Percentiles rank a stretch among this genome's conserved stretches.
Evolutionary conservation across 2,888 invertebrate species (phyloP).

Genomic region (Doris montereyensis): DNA sequence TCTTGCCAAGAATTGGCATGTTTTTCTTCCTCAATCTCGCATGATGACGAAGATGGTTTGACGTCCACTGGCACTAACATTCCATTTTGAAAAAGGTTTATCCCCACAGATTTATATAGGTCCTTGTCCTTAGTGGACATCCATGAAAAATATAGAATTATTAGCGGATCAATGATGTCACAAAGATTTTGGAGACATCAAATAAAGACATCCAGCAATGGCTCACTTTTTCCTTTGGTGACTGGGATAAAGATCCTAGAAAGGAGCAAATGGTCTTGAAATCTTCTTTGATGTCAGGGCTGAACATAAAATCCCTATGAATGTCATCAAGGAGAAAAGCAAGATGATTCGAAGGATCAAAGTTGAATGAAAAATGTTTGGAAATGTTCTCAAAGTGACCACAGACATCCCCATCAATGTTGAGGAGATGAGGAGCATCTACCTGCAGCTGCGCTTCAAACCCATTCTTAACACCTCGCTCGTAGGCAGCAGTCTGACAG

Average conservation of each 20-base stretch:
- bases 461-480: slow-evolving; percentile 20
- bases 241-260: slow-evolving; percentile 17
- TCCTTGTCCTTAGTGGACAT: not conserved
- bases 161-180: not conserved
- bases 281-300: slow-evolving; percentile 36
- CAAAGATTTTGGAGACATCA: slow-evolving; percentile 21
- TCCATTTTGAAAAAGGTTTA: not conserved
- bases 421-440: slow-evolving; percentile 31
- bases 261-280: slow-evolving; percentile 32
- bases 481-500: slow-evolving; percentile 30
- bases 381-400: slow-evolving; percentile 44
- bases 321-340: slow-evolving; percentile 38
- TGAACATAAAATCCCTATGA: slow-evolving; percentile 40
- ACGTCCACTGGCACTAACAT: not conserved
- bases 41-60: not conserved
- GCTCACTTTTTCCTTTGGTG: slow-evolving; percentile 32
- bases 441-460: slow-evolving; percentile 12
- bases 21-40: not conserved
- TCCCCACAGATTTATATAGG: not conserved
- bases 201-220: slow-evolving; percentile 44
- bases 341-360: slow-evolving; percentile 27
- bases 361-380: slow-evolving; percentile 33
- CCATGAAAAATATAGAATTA: slow-evolving; percentile 28
- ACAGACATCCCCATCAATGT: slow-evolving; percentile 46
- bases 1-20: not conserved